Evolutionary conservation across 2,113 vertebrate species (phyloP), one percentile per base, ranked within the genome.

Genomic region (Actenoides lindsayi): DNA sequence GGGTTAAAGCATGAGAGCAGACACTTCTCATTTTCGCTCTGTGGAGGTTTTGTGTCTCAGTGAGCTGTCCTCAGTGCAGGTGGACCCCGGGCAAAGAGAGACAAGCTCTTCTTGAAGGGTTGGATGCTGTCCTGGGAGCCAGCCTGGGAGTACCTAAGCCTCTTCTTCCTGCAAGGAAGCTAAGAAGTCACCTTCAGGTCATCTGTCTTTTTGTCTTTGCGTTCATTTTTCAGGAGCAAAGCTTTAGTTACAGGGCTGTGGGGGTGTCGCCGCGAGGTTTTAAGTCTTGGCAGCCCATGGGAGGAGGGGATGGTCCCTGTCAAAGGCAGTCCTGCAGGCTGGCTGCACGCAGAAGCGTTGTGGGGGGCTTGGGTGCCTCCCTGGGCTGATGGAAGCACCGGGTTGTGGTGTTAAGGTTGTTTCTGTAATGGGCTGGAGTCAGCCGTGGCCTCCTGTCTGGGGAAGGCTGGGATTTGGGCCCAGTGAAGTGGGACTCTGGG

Each of bases 21-120:
- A 44, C 78, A 13, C 41, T 21, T 59, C 62, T 64, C 24, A 12
- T 24, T 31, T 23, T 2, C 7, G 56, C 73, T 51, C 68, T 24
- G 50, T 4, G 7, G n/a, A 44, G 27, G 3, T 23, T 31, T 6
- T 42, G 53, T 28, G 44, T 53, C 62, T 93, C 79, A 21, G 1
- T 5, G 64, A 27, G 6, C 31, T 15, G 25, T n/a, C 75, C 59
- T 62, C 1, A 1, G 25, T 5, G 9, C 30, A 37, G 21, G 17
- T 0, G 4, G 46, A 53, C 5, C 50, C 28, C 37, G 14, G 19
- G 16, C 1, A 2, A 30, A 6, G 0, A 10, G 70, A 39, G 41
- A 15, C 0, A 5, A 28, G 30, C 53, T 76, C 19, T 30, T 48
- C 57, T 46, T 59, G 20, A 53, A 14, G 2, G 12, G 4, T 4